phyloP scores from a whole-genome alignment of 2,797 vertebrate species.

The Benthosema pterotum region DNA sequence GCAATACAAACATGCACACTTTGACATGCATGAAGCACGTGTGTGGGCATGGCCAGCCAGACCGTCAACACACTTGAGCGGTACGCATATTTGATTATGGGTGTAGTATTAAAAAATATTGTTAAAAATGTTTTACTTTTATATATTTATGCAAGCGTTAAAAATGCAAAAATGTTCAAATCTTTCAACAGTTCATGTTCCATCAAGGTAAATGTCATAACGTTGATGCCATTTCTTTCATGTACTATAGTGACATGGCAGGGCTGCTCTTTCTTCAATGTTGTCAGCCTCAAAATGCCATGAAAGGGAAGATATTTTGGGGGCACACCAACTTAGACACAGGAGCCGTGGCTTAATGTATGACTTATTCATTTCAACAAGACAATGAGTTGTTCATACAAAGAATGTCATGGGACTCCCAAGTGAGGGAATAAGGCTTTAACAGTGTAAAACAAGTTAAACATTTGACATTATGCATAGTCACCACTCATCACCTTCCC shows the following conservation, averaged over 20 bases:
- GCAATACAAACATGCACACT: no score
- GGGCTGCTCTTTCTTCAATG: slow-evolving; percentile 44
- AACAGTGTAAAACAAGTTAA: slow-evolving; percentile 76
- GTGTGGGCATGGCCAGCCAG: no score
- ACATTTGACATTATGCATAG: slow-evolving; percentile 69
- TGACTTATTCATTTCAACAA: slow-evolving; percentile 65
- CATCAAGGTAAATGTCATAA: slow-evolving; percentile 37
- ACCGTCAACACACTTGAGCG: no score
- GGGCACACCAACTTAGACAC: slow-evolving; percentile 28
- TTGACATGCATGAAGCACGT: no score
- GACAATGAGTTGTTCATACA: slow-evolving; percentile 76
- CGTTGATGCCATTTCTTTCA: slow-evolving; percentile 27
- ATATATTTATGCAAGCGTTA: not conserved
- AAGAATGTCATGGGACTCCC: slow-evolving; percentile 65
- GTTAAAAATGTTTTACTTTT: no score
- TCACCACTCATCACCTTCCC: slow-evolving; percentile 65
- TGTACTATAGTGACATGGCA: slow-evolving; percentile 36
- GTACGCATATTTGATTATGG: no score
- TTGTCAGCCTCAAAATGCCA: slow-evolving; percentile 75
- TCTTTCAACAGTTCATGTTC: slow-evolving; percentile 23
- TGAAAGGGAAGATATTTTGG: slow-evolving; percentile 56
- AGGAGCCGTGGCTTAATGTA: slow-evolving; percentile 57
- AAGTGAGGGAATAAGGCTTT: slow-evolving; percentile 47
- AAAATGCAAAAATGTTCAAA: not conserved
- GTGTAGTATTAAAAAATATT: no score